Percentiles rank a stretch among this genome's conserved stretches.
These are phyloP conservation scores for Ichneumoninae sp. DNA, from an alignment of 2,888 invertebrate species.

Conservation along the genomic window DNA sequence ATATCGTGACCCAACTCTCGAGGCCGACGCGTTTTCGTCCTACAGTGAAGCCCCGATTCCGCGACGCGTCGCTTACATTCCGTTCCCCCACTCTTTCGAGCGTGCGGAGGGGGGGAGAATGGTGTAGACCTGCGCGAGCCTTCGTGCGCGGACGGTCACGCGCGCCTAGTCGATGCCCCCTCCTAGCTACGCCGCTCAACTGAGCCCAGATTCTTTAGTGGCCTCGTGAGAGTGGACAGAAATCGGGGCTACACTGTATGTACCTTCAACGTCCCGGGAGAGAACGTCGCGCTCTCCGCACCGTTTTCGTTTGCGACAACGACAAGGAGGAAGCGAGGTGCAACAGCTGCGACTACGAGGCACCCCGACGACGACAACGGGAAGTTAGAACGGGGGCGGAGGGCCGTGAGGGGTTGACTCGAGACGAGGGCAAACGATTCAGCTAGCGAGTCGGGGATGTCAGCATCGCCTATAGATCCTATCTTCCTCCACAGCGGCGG, in stretches of 20 bases:
- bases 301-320: slow-evolving; percentile 59
- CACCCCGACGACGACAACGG: slow-evolving; percentile 42
- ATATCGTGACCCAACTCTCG: slow-evolving; percentile 45
- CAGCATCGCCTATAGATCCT: slow-evolving; percentile 35
- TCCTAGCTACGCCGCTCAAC: neutral
- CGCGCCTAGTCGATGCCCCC: neutral
- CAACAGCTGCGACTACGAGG: slow-evolving; percentile 65
- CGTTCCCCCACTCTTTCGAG: too few relatives aligned
- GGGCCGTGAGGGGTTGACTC: slow-evolving; percentile 7
- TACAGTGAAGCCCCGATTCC: neutral
- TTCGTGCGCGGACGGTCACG: neutral
- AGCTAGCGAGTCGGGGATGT: slow-evolving; percentile 46
- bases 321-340: slow-evolving; percentile 44
- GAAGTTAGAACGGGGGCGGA: slow-evolving; percentile 8
- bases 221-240: neutral
- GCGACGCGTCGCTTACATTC: neutral
- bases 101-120: neutral
- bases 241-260: neutral
- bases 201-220: neutral
- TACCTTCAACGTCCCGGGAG: slow-evolving; percentile 28
- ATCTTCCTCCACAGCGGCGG: neutral
- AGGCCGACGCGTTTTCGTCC: slow-evolving; percentile 44
- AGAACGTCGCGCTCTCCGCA: slow-evolving; percentile 30
- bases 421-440: slow-evolving; percentile 57
- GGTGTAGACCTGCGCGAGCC: neutral